A percentile compares a stretch with the other conserved stretches of the same genome.
These are phyloP conservation scores for Hyposoter dolosus DNA, from an alignment of 2,888 invertebrate genomes.

Conservation along the genomic window DNA sequence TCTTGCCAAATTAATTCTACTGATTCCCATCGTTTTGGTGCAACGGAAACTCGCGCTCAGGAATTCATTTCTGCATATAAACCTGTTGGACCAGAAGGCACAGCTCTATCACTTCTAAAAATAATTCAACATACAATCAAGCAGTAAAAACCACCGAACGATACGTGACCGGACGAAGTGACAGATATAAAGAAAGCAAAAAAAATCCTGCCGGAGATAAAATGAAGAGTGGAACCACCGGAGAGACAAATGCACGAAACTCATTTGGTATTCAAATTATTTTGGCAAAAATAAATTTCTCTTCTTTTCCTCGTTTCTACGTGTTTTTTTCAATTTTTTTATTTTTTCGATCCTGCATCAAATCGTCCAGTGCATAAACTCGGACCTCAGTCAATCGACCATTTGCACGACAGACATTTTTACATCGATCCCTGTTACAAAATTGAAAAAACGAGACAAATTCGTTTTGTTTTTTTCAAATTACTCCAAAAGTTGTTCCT, in stretches of 20 bases:
- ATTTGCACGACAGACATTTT: background rate
- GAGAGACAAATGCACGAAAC: slow-evolving; percentile 74
- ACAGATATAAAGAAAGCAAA: slow-evolving; percentile 69
- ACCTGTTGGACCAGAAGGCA: slow-evolving; percentile 69
- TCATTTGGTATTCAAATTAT: slow-evolving; percentile 82
- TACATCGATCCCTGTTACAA: background rate
- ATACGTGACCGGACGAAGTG: slow-evolving; percentile 66
- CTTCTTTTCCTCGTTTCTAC: background rate
- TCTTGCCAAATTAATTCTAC: background rate
- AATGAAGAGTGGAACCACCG: slow-evolving; percentile 68
- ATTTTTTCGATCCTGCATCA: background rate
- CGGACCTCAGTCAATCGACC: background rate
- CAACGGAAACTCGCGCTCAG: background rate
- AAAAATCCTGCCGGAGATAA: slow-evolving; percentile 31
- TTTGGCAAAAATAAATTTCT: slow-evolving; percentile 53
- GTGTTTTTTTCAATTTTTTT: background rate
- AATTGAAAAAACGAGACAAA: too few relatives aligned
- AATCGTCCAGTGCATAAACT: background rate
- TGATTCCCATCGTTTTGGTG: background rate
- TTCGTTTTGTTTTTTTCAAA: background rate
- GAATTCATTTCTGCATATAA: slow-evolving; percentile 19
- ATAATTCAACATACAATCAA: slow-evolving; percentile 75
- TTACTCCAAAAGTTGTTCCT: background rate
- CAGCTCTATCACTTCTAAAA: slow-evolving; percentile 81
- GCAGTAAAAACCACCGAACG: background rate